Evolutionary conservation across 2,888 invertebrate genomes (phyloP), one percentile per base, ranked within the genome.

Genomic region (Schizotus pectinicornis): DNA sequence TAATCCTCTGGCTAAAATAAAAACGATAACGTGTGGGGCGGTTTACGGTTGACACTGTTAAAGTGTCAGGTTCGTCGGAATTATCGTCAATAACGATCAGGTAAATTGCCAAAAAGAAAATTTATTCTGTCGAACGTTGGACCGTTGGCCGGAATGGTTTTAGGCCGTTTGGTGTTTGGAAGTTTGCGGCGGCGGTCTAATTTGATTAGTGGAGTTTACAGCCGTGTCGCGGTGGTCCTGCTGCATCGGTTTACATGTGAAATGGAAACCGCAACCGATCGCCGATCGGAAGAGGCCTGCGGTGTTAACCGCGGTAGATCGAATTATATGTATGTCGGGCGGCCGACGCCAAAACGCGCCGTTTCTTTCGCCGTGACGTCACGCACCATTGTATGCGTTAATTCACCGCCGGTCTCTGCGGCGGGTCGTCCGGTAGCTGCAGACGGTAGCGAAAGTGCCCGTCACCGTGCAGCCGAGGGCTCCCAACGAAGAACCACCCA

Each of bases 231-330:
- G 45, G 53, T 53, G 53, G 46, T 53, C 46, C 53, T 52, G 53
- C 33, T 42, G 22, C 22, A 22, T 52, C 52, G 52, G 52, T 52
- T 52, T 52, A 52, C 52, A 45, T 52, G 52, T 52, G 51, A 42
- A 56, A 56, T 56, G 50, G 38, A 56, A 56, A 56, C 56, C 56
- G 56, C 56, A 56, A 48, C 56, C 50, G 56, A 56, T 56, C 37
- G 50, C 50, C 43, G 43, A 56, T 56, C 56, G 56, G 56, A 56
- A 56, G 56, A 56, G 51, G 45, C 50, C 47, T 41, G 48, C 48
- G 48, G 32, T 47, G 47, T 57, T 46, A 53, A 57, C 57, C 52
- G 49, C 22, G 22, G 22, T 45, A 45, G 12, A 45, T 45, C 45
- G 45, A 45, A 45, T 45, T 45, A 38, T 37, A 37, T 32, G 33